These are phyloP conservation scores for Rhipidura dahli DNA, from an alignment of 2,113 vertebrate species.

Conservation along the genomic window DNA sequence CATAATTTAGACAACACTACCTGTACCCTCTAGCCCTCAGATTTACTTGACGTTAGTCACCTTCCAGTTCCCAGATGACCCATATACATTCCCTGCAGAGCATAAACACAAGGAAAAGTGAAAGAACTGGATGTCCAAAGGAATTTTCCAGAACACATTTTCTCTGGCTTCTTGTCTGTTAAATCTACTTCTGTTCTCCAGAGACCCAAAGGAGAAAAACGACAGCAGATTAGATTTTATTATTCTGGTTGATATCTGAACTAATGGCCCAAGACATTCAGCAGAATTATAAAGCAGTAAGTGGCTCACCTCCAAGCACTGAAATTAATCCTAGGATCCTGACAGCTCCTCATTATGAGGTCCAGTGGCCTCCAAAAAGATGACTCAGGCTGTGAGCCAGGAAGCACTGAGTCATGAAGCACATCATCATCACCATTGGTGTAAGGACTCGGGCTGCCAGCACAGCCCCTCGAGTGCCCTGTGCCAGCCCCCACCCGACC, in stretches of 20 bases:
- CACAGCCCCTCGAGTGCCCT: rapidly evolving
- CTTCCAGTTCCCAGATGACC: background rate
- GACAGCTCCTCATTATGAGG: background rate
- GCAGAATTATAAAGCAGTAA: background rate
- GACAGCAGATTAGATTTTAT: background rate
- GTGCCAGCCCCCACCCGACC: background rate
- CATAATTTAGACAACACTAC: background rate
- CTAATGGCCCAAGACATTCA: conserved; percentile 16
- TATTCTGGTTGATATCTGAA: conserved; percentile 10
- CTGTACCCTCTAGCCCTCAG: background rate
- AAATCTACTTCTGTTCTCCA: background rate
- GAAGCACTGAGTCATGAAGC: background rate
- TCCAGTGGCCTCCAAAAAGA: background rate
- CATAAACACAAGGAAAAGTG: background rate
- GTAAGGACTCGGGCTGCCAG: rapidly evolving
- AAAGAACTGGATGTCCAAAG: background rate
- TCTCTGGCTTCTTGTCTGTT: background rate
- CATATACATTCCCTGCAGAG: background rate
- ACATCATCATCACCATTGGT: rapidly evolving
- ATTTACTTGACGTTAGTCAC: background rate
- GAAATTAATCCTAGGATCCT: background rate
- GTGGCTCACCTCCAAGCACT: background rate
- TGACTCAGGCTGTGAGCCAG: background rate
- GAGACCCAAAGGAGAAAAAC: background rate
- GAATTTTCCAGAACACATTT: background rate